Evolutionary conservation across 2,113 vertebrate genomes (phyloP), one percentile per base, ranked within the genome.

Genomic region (Pseudorasbora parva): DNA sequence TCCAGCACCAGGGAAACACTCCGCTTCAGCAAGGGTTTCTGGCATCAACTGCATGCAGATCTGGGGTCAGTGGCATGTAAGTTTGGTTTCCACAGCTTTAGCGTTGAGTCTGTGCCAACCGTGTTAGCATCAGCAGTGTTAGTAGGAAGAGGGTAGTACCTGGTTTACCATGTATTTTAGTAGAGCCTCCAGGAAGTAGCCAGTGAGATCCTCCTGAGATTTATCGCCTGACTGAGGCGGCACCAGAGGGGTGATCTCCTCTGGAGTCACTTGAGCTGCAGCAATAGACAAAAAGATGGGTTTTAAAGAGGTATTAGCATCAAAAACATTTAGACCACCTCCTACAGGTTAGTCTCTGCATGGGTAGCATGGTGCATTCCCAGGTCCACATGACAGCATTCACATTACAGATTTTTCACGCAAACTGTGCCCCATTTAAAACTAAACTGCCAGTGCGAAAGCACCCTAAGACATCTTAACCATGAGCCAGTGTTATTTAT

Each of bases 91-190:
- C 1, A 56, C 37, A 21, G 43, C 27, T n/a, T 57, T 56, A 51
- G 76, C 8, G 37, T 64, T 11, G 23, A 47, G 56, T 75, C 81
- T 25, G 43, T 6, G 19, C 73, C 73, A 82, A 30, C 21, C 66
- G 12, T 23, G 64, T 83, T 76, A 33, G 82, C 88, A 85, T 92
- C 90, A 93, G 89, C 77, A 54, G 73, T 89, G 92, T 94, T 94
- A 94, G 93, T 92, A 90, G 83, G 82, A 91, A 76, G 27, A 83
- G 84, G 84, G 87, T 92, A 91, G 83, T 97, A 99, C 98, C 98
- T 99, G 98, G 95, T 97, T 99, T 95, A 99, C 98, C 94, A 98
- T 97, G 88, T 99, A 99, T 94, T 99, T 99, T 91, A 99, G 95
- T 88, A 99, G 95, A 82, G 97, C 98, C 95, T 99, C 98, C 85